These are phyloP conservation scores for Brachionus rubens DNA, from an alignment of 1,140 invertebrate genomes.

Conservation along the genomic window DNA sequence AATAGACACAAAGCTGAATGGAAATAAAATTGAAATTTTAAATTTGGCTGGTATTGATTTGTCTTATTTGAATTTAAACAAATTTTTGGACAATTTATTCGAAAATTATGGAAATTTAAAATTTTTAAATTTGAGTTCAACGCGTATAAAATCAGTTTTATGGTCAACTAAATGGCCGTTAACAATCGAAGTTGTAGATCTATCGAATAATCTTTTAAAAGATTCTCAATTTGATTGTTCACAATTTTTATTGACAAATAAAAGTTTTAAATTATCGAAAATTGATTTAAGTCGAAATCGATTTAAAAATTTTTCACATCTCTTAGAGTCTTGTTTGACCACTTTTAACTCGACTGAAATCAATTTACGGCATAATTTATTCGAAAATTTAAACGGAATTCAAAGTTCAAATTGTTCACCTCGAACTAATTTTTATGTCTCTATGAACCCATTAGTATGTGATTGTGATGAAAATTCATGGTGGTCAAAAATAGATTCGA, in stretches of 20 bases:
- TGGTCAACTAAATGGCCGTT: constrained; percentile 12
- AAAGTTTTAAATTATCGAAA: neutral
- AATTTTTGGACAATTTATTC: constrained; percentile 22
- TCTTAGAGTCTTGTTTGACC: neutral
- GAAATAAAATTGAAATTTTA: neutral
- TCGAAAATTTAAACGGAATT: neutral
- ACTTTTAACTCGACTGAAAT: neutral
- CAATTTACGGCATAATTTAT: neutral
- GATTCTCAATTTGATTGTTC: constrained; percentile 26
- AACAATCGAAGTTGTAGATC: neutral
- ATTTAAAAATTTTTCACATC: constrained; percentile 21
- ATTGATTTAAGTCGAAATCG: neutral
- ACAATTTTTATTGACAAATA: neutral
- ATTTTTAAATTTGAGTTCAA: constrained; percentile 15
- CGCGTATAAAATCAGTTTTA: neutral
- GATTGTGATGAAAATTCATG: constrained; percentile 1
- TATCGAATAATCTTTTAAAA: constrained; percentile 2
- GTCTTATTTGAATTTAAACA: constrained; percentile 2
- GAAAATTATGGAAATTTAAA: neutral
- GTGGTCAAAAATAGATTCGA: constrained; percentile 1
- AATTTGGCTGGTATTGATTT: constrained; percentile 15
- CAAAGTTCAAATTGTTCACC: neutral
- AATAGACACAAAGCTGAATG: neutral
- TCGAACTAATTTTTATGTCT: neutral
- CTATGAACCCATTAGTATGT: neutral